Percentiles rank a stretch among this genome's conserved stretches.
These are phyloP conservation scores for Oscheius myriophilus DNA, from an alignment of 2,888 invertebrate species.

Conservation along the genomic window DNA sequence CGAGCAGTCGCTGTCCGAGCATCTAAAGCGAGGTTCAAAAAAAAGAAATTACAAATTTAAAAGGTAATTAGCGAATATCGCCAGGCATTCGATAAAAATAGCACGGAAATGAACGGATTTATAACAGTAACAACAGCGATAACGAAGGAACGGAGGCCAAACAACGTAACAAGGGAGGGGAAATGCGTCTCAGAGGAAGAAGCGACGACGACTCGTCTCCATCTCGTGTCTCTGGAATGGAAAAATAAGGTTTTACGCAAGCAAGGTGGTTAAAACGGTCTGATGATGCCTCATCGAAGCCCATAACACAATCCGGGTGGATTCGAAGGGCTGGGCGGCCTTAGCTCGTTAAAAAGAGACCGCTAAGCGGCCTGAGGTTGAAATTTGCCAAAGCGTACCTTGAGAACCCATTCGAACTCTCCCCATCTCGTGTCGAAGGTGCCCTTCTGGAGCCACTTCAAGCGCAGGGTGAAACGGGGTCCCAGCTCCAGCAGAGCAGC, in stretches of 20 bases:
- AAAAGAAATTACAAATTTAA: conserved; percentile 29
- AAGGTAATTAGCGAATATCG: not conserved
- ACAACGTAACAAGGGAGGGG: too few species aligned
- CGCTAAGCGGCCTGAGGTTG: too few species aligned
- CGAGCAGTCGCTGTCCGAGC: conserved; percentile 23
- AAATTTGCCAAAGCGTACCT: conserved; percentile 65
- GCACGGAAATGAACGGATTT: not conserved
- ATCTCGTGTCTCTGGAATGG: conserved; percentile 86
- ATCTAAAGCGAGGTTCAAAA: conserved; percentile 9
- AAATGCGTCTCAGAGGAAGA: conserved; percentile 80
- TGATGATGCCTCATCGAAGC: too few species aligned
- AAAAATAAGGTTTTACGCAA: too few species aligned
- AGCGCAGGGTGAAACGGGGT: conserved; percentile 91
- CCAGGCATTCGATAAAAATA: not conserved
- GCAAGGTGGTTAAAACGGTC: too few species aligned
- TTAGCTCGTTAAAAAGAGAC: too few species aligned
- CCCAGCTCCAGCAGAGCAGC: conserved; percentile 90
- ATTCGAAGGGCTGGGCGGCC: too few species aligned
- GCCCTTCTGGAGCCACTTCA: conserved; percentile 92
- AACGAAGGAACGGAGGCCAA: not conserved
- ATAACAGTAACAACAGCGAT: conserved; percentile 29
- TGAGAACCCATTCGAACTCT: conserved; percentile 91
- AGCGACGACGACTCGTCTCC: conserved; percentile 90
- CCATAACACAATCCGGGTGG: too few species aligned
- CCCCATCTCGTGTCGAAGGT: conserved; percentile 96